Percentiles rank a stretch among this genome's conserved stretches.
These are phyloP conservation scores for Prionailurus bengalensis DNA, from an alignment of 2,113 vertebrate genomes.

Conservation along the genomic window DNA sequence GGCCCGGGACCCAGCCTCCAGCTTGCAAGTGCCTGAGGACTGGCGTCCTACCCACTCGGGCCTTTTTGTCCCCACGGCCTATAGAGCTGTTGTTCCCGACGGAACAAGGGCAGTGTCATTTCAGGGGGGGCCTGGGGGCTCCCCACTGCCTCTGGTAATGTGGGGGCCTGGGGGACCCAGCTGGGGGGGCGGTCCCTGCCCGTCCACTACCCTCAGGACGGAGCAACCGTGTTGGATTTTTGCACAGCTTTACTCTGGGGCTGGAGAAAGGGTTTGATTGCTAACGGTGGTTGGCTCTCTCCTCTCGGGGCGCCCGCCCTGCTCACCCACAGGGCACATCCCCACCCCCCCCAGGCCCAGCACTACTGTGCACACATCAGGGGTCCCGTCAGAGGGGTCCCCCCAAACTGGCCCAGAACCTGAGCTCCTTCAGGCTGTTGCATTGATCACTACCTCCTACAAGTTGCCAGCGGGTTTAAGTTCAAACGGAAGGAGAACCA, in stretches of 20 bases:
- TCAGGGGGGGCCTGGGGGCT: accelerated
- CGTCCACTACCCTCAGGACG: accelerated
- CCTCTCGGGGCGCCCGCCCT: accelerated
- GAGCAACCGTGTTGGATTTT: not conserved
- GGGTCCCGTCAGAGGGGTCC: accelerated
- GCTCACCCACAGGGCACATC: not conserved
- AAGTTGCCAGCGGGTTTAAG: not conserved
- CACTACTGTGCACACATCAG: accelerated
- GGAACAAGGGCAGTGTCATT: not conserved
- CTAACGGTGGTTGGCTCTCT: not conserved
- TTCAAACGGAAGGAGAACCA: not conserved
- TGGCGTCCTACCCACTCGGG: accelerated
- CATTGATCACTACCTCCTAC: no score
- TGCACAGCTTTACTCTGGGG: not conserved
- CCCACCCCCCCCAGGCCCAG: not conserved
- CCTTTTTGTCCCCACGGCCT: no score
- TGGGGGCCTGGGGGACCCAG: not conserved
- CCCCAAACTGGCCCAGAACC: not conserved
- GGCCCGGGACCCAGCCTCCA: not conserved
- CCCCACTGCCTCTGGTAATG: accelerated
- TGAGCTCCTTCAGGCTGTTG: not conserved
- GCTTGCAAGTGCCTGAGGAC: accelerated
- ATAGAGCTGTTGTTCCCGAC: not conserved
- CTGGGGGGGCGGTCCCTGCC: not conserved
- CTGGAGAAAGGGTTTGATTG: not conserved